These are phyloP conservation scores for Pogonognathellus flavescens DNA, from an alignment of 1,140 invertebrate genomes.

Conservation along the genomic window DNA sequence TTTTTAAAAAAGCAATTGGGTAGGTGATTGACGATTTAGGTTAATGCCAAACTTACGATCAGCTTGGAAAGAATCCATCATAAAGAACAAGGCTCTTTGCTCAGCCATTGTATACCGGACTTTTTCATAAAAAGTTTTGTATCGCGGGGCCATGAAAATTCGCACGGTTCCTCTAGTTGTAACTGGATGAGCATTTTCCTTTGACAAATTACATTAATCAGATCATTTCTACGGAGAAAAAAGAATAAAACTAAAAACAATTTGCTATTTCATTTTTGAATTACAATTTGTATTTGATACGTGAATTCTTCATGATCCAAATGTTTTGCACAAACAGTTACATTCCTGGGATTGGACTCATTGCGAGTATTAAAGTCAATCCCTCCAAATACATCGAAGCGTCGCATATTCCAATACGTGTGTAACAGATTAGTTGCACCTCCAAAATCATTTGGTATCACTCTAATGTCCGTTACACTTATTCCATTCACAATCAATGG, in stretches of 20 bases:
- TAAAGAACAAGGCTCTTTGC: slow-evolving; percentile 8
- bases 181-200: neutral
- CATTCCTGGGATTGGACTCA: neutral
- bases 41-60: no score
- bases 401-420: neutral
- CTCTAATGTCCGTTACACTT: neutral
- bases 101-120: neutral
- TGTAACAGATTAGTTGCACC: neutral
- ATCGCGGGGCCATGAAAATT: slow-evolving; percentile 36
- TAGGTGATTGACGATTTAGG: no score
- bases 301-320: slow-evolving; percentile 52
- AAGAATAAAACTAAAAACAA: no score
- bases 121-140: neutral
- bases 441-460: neutral
- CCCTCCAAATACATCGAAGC: neutral
- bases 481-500: neutral
- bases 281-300: slow-evolving; percentile 31
- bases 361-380: neutral
- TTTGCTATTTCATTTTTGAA: neutral
- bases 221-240: no score
- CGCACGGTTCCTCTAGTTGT: slow-evolving; percentile 11
- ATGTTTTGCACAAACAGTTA: slow-evolving; percentile 45
- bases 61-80: slow-evolving; percentile 24
- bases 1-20: no score
- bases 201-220: no score